These are phyloP conservation scores for Tautogolabrus adspersus DNA, from an alignment of 2,113 vertebrate genomes.

Conservation along the genomic window DNA sequence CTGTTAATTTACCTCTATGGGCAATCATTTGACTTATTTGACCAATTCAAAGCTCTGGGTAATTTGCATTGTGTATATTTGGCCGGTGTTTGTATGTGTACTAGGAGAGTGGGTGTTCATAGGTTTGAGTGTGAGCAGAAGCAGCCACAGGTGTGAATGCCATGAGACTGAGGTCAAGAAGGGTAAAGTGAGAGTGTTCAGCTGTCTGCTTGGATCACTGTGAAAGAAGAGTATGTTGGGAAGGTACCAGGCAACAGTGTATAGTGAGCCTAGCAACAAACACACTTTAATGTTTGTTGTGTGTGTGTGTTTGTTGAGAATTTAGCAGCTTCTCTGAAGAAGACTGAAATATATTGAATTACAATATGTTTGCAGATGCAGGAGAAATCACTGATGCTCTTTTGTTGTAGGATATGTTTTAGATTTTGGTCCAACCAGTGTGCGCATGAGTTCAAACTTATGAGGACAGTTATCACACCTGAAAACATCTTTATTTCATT, in stretches of 20 bases:
- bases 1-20: too few species aligned
- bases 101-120: constrained; percentile 25
- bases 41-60: not conserved
- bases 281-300: constrained; percentile 15
- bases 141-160: constrained; percentile 82
- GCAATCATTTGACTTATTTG: too few species aligned
- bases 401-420: not conserved
- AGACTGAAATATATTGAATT: not conserved
- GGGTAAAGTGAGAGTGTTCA: constrained; percentile 85
- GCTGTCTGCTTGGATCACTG: constrained; percentile 82
- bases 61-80: constrained; percentile 24
- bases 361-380: constrained; percentile 4
- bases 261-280: constrained; percentile 63
- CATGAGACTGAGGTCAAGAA: constrained; percentile 80
- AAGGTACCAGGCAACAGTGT: constrained; percentile 63
- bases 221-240: constrained; percentile 65
- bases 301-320: constrained; percentile 19
- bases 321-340: constrained; percentile 9
- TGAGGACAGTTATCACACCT: constrained; percentile 51
- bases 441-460: constrained; percentile 7
- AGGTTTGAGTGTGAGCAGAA: constrained; percentile 44
- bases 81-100: constrained; percentile 24
- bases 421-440: not conserved
- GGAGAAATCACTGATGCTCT: not conserved
- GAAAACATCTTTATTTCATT: constrained; percentile 84